phyloP scores from a whole-genome alignment of 2,797 vertebrate species.

The Menidia menidia region DNA sequence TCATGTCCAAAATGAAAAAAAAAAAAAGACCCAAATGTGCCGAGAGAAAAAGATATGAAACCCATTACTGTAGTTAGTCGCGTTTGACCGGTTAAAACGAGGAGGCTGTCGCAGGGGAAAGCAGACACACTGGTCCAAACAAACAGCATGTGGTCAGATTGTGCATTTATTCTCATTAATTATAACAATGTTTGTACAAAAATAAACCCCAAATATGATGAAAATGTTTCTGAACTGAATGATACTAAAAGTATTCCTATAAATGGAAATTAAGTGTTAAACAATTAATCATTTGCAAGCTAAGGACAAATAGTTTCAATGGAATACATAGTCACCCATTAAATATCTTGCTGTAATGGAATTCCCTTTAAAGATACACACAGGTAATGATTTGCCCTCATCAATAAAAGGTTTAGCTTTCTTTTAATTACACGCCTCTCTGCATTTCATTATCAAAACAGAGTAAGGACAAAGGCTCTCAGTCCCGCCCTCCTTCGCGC shows the following conservation, averaged over 20 bases:
- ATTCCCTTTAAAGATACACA: slow-evolving; percentile 7
- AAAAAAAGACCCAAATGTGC: slow-evolving; percentile 12
- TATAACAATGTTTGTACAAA: slow-evolving; percentile 53
- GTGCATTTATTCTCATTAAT: slow-evolving; percentile 59
- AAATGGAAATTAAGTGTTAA: slow-evolving; percentile 17
- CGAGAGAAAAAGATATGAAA: neutral
- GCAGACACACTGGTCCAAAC: slow-evolving; percentile 22
- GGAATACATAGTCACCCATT: slow-evolving; percentile 15
- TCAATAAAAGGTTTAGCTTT: neutral
- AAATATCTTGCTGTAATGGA: slow-evolving; percentile 2
- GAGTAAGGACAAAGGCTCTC: neutral
- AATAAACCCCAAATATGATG: slow-evolving; percentile 46
- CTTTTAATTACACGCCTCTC: neutral
- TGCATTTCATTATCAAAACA: slow-evolving; percentile 8
- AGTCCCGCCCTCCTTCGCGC: neutral
- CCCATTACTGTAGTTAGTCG: neutral
- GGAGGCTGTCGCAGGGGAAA: neutral
- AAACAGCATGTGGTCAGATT: slow-evolving; percentile 24
- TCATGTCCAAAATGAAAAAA: slow-evolving; percentile 28
- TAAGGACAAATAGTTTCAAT: slow-evolving; percentile 27
- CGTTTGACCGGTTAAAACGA: neutral
- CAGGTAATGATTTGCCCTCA: neutral
- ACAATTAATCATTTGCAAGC: slow-evolving; percentile 17
- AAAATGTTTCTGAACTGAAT: slow-evolving; percentile 19
- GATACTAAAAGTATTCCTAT: slow-evolving; percentile 3